Base-by-base conservation (phyloP, 2,797 vertebrate species). In the Centropyge bicolor region DNA sequence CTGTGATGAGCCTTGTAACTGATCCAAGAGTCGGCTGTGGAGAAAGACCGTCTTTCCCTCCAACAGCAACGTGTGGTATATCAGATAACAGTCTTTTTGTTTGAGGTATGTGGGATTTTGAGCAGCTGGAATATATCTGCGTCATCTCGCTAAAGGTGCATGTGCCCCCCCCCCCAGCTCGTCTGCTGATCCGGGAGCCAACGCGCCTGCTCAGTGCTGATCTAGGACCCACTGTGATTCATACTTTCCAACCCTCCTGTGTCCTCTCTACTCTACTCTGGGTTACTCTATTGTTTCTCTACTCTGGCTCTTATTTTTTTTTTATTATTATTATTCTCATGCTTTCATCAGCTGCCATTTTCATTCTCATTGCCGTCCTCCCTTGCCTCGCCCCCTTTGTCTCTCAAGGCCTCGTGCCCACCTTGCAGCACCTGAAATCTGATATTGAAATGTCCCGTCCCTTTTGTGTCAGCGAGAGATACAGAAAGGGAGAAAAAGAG, bases 371-470 rank as follows among this genome's bases (percentile, higher is more conserved):
- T 63, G 17, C 22, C 12, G n/a, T 65, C 66, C 63, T 78, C 48
- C 43, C 7, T 61, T 10, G 35, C 49, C 35, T 76, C 10, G 0
- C 27, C 17, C 31, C 35, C 16, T 31, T 48, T 54, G 24, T 43
- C 49, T 79, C 75, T 61, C 27, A 78, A 83, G 67, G 68, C 86
- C 65, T 83, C 35, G 27, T 51, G n/a, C 55, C 70, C 77, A 81
- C 75, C 69, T 79, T 83, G 48, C 56, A 41, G 60, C 48, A 35
- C 12, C 45, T 69, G 74, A 81, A 77, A 89, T 57, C 70, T 78
- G 81, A 88, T 88, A 84, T 80, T 83, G 74, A 89, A 91, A 88
- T 81, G 66, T 49, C 64, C 78, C 10, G 74, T 78, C 54, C 60
- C 54, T 81, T 81, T 78, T 14, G 45, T 81, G 76, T 83, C 74